phyloP scores from a whole-genome alignment of 2,888 invertebrate genomes.

The Disparrhopalites patrizii region DNA sequence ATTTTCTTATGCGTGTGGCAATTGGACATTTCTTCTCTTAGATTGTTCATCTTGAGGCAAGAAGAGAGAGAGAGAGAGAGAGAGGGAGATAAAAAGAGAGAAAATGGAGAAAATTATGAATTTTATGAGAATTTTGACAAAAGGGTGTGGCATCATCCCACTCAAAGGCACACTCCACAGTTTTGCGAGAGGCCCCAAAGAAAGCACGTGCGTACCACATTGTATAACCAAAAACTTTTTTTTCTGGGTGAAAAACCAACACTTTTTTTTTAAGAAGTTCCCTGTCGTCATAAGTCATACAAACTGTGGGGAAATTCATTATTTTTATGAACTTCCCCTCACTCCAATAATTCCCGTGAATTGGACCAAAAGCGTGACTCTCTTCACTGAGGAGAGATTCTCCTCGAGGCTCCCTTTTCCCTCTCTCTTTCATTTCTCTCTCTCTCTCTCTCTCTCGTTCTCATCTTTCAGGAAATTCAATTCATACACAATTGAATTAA shows the following conservation, averaged over 20 bases:
- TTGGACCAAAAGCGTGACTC: not conserved
- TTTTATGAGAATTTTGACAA: slow-evolving; percentile 11
- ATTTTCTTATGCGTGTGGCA: not conserved
- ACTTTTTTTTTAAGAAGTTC: not conserved
- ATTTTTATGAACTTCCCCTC: not conserved
- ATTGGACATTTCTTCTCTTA: too few species aligned
- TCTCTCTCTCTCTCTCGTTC: too few species aligned
- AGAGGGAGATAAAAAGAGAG: not conserved
- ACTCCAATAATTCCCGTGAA: not conserved
- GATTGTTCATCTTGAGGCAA: too few species aligned
- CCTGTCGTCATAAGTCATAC: not conserved
- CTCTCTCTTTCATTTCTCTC: not conserved
- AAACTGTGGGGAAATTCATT: not conserved
- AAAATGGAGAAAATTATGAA: not conserved
- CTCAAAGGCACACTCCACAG: not conserved
- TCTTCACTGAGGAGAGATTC: too few species aligned
- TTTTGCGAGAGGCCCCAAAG: not conserved
- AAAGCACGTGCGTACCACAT: not conserved
- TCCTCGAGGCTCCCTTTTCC: too few species aligned
- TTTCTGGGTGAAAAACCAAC: too few species aligned
- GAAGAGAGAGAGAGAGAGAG: not conserved
- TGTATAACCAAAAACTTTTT: not conserved
- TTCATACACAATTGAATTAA: too few species aligned
- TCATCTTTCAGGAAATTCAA: too few species aligned
- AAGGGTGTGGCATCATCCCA: slow-evolving; percentile 6